A percentile compares a stretch with the other conserved stretches of the same genome.
These are phyloP conservation scores for Phragmatobia fuliginosa DNA, from an alignment of 2,888 invertebrate genomes.

Conservation along the genomic window DNA sequence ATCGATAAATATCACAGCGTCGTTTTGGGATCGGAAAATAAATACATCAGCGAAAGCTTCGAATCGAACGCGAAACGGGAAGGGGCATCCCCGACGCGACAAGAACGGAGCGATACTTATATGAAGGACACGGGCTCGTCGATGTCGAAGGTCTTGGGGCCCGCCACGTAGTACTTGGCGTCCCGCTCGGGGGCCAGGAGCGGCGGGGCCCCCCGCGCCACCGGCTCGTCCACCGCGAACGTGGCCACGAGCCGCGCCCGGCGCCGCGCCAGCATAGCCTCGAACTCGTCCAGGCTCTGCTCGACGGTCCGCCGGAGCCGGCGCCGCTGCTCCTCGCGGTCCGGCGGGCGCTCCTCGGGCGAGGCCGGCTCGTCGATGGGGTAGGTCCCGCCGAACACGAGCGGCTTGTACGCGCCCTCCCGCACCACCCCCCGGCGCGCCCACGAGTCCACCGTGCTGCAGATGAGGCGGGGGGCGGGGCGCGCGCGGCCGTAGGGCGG, in stretches of 20 bases:
- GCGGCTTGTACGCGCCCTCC: slow-evolving; percentile 84
- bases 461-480: slow-evolving; percentile 83
- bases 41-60: slow-evolving; percentile 28
- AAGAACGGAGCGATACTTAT: slow-evolving; percentile 27
- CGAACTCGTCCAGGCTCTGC: slow-evolving; percentile 79
- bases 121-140: slow-evolving; percentile 81
- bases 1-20: slow-evolving; percentile 52
- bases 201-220: slow-evolving; percentile 28
- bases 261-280: slow-evolving; percentile 68
- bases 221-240: slow-evolving; percentile 56
- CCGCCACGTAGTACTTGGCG: slow-evolving; percentile 70
- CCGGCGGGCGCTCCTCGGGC: slow-evolving; percentile 33
- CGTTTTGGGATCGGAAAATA: slow-evolving; percentile 13
- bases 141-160: slow-evolving; percentile 85
- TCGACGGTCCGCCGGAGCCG: slow-evolving; percentile 75
- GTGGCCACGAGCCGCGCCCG: slow-evolving; percentile 42
- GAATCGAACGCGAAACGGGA: not conserved
- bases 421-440: slow-evolving; percentile 65
- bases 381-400: slow-evolving; percentile 94
- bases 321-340: slow-evolving; percentile 33
- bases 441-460: slow-evolving; percentile 89
- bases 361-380: slow-evolving; percentile 92
- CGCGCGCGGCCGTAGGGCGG: slow-evolving; percentile 37
- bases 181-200: slow-evolving; percentile 41
- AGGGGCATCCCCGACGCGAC: not conserved